phyloP scores from a whole-genome alignment of 2,797 vertebrate species.

The Botia kubotai region DNA sequence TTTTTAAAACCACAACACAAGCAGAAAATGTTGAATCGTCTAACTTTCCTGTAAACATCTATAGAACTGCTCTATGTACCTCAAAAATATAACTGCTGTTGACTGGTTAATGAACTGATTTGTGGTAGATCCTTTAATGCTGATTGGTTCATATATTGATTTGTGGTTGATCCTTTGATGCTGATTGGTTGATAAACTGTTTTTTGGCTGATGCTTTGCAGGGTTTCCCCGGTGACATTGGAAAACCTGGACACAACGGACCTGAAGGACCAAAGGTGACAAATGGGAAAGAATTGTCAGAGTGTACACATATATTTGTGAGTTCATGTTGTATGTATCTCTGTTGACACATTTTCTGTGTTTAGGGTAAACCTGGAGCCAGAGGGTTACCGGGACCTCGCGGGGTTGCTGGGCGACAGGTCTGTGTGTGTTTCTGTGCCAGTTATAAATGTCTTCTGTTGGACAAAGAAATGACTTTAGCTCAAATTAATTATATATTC shows the following conservation, averaged over 20 bases:
- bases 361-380: conserved; percentile 89
- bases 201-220: conserved; percentile 65
- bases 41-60: conserved; percentile 17
- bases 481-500: conserved; percentile 62
- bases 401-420: conserved; percentile 91
- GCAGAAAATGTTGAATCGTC: not conserved
- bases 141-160: no score
- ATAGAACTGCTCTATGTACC: conserved; percentile 16
- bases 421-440: conserved; percentile 67
- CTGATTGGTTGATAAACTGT: not conserved
- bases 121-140: no score
- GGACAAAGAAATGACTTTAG: not conserved
- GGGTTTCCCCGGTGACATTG: conserved; percentile 98
- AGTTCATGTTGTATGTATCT: not conserved
- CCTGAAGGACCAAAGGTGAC: conserved; percentile 92
- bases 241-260: conserved; percentile 93
- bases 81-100: not conserved
- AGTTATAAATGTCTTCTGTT: not conserved
- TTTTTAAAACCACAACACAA: conserved; percentile 7
- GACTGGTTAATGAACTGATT: no score
- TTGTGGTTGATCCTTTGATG: not conserved
- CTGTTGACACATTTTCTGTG: conserved; percentile 14
- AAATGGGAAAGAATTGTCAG: not conserved
- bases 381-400: conserved; percentile 94
- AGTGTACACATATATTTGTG: not conserved